phyloP scores from a whole-genome alignment of 1,140 invertebrate species.

The Arctopsyche grandis region DNA sequence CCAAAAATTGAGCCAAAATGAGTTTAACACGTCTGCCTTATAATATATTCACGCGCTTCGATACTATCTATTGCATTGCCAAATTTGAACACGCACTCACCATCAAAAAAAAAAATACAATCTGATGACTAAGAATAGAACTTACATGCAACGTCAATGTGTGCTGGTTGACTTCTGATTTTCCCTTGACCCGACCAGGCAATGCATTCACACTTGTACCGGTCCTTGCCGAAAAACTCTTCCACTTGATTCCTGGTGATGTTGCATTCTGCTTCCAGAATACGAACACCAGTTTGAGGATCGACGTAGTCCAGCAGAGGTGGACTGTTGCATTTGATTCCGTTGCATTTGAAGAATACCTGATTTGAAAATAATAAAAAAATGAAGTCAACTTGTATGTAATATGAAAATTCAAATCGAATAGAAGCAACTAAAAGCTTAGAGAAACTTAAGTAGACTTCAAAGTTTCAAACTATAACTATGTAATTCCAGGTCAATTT shows the following conservation, averaged over 20 bases:
- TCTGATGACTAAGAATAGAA: conserved; percentile 56
- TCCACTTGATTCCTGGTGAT: conserved; percentile 88
- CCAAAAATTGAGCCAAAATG: no score
- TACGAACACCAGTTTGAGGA: conserved; percentile 84
- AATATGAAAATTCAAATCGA: neutral
- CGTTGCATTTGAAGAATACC: conserved; percentile 85
- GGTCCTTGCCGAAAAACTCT: conserved; percentile 87
- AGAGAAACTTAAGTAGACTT: neutral
- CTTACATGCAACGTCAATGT: conserved; percentile 90
- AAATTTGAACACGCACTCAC: no score
- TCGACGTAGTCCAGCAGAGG: conserved; percentile 73
- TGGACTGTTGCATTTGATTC: conserved; percentile 70
- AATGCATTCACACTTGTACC: conserved; percentile 88
- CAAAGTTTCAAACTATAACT: neutral
- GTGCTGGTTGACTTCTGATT: conserved; percentile 83
- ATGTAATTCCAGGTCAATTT: no score
- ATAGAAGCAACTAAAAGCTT: neutral
- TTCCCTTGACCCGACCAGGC: conserved; percentile 81
- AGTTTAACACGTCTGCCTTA: no score
- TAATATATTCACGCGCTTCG: no score
- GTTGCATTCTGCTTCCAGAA: conserved; percentile 86
- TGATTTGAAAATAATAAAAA: conserved; percentile 55
- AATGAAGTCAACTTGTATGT: neutral
- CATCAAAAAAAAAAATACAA: neutral
- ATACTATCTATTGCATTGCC: no score